Conservation (phyloP, 1,140 invertebrate species). For the Bombus breviceps region DNA sequence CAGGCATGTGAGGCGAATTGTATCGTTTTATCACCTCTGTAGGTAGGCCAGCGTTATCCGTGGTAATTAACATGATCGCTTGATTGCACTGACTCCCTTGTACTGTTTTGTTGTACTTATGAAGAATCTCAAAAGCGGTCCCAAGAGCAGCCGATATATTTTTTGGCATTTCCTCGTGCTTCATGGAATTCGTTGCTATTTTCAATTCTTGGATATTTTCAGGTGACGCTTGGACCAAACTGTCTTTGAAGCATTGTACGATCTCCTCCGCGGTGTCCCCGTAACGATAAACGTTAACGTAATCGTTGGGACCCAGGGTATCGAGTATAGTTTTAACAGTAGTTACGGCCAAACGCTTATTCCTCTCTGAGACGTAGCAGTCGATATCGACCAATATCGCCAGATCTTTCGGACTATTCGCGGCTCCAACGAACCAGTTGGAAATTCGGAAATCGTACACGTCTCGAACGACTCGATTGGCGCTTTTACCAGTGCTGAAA, state of each 20-base stretch:
- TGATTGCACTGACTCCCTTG: slow-evolving; percentile 97
- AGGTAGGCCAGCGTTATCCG: slow-evolving; percentile 92
- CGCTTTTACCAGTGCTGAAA: slow-evolving; percentile 65
- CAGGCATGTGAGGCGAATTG: slow-evolving; percentile 95
- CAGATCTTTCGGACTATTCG: slow-evolving; percentile 98
- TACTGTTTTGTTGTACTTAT: slow-evolving; percentile 92
- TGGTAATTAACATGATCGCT: slow-evolving; percentile 95
- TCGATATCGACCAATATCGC: slow-evolving; percentile 94
- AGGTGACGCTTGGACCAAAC: slow-evolving; percentile 93
- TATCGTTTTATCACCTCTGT: slow-evolving; percentile 91
- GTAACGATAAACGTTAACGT: slow-evolving; percentile 96
- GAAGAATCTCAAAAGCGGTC: slow-evolving; percentile 95
- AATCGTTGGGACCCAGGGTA: slow-evolving; percentile 98
- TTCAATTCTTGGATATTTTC: slow-evolving; percentile 94
- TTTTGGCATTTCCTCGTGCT: slow-evolving; percentile 90
- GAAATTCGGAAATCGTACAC: slow-evolving; percentile 94
- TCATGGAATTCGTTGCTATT: slow-evolving; percentile 86
- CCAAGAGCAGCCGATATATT: slow-evolving; percentile 96
- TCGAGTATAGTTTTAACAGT: slow-evolving; percentile 95
- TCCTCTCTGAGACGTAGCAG: slow-evolving; percentile 94
- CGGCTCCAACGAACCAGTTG: slow-evolving; percentile 97
- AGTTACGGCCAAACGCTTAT: slow-evolving; percentile 92
- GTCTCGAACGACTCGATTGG: slow-evolving; percentile 84
- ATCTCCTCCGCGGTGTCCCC: slow-evolving; percentile 89
- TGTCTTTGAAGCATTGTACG: slow-evolving; percentile 93